Evolutionary conservation across 2,113 vertebrate genomes (phyloP).

Genomic region (Mormoops blainvillei): DNA sequence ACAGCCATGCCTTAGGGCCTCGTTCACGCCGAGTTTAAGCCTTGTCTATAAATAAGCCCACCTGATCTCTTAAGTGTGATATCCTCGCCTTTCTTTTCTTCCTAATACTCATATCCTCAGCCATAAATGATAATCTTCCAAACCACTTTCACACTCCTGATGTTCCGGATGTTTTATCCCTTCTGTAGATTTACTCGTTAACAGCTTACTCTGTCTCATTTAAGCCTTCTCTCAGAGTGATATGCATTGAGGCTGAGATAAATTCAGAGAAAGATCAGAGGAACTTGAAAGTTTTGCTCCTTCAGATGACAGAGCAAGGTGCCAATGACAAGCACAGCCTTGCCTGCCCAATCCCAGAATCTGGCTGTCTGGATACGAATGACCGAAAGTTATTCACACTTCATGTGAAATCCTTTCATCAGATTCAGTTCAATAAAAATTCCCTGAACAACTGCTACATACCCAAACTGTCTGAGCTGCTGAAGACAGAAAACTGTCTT

Average conservation of each 20-base stretch:
- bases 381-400: background rate
- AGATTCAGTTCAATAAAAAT: background rate
- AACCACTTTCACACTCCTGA: background rate
- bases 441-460: background rate
- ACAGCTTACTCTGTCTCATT: background rate
- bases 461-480: background rate
- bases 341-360: background rate
- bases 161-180: background rate
- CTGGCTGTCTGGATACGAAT: background rate
- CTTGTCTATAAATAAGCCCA: background rate
- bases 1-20: background rate
- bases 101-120: background rate
- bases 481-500: background rate
- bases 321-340: background rate
- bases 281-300: background rate
- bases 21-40: background rate
- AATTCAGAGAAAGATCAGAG: background rate
- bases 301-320: background rate
- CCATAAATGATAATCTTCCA: background rate
- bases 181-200: background rate
- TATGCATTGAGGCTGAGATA: background rate
- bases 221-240: background rate
- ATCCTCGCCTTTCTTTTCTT: background rate
- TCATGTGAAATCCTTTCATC: background rate
- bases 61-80: background rate